Percentiles rank a stretch among this genome's conserved stretches.
phyloP scores from a whole-genome alignment of 2,113 vertebrate genomes.

The Prionailurus bengalensis region DNA sequence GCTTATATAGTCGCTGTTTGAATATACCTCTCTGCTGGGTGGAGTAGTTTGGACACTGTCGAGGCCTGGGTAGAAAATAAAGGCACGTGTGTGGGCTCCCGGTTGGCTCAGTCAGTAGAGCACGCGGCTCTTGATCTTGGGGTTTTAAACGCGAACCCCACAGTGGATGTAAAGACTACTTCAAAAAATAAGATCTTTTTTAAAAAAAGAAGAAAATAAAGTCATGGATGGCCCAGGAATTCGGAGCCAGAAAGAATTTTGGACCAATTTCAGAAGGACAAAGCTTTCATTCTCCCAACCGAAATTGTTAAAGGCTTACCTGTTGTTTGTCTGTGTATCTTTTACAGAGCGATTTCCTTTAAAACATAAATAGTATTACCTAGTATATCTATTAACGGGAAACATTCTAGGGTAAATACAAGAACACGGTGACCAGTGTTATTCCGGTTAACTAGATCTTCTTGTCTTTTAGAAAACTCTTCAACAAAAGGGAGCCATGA shows the following conservation, averaged over 20 bases:
- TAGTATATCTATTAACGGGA: not conserved
- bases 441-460: not conserved
- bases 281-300: not conserved
- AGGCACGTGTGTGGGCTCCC: not conserved
- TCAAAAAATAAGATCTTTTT: not conserved
- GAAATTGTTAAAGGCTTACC: not conserved
- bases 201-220: not conserved
- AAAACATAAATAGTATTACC: not conserved
- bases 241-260: not conserved
- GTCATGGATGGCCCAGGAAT: not conserved
- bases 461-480: not conserved
- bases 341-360: slow-evolving; percentile 10
- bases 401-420: not conserved
- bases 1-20: not conserved
- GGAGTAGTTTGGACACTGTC: not conserved
- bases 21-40: not conserved
- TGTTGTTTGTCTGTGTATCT: not conserved
- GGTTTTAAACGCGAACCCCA: not conserved
- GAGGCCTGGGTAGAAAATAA: not conserved
- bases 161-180: not conserved
- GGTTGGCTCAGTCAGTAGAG: not conserved
- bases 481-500: slow-evolving; percentile 82
- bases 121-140: not conserved
- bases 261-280: not conserved
- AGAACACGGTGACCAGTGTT: not conserved